phyloP scores from a whole-genome alignment of 2,888 invertebrate genomes.

The Dusona sp. region DNA sequence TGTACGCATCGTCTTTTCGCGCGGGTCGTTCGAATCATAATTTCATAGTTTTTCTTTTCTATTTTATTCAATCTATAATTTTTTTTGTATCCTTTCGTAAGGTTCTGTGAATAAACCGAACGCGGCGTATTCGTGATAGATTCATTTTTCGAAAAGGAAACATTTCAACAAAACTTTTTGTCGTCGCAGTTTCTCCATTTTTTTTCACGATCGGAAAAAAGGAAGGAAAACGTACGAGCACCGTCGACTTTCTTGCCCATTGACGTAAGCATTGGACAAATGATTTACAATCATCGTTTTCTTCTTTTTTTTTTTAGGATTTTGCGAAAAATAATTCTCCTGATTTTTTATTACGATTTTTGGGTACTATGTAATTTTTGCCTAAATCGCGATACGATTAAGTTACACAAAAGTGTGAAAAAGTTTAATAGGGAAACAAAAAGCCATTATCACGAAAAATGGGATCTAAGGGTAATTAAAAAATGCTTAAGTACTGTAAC shows the following conservation, averaged over 20 bases:
- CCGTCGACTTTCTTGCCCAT: neutral
- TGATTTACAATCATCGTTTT: neutral
- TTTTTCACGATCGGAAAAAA: neutral
- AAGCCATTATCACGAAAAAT: neutral
- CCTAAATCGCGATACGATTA: neutral
- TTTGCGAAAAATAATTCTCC: neutral
- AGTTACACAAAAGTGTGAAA: neutral
- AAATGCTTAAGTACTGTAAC: neutral
- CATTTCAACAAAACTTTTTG: neutral
- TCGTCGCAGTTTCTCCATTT: neutral
- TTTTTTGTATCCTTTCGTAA: neutral
- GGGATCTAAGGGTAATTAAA: constrained; percentile 6
- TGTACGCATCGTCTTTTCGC: constrained; percentile 69
- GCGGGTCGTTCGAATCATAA: constrained; percentile 5
- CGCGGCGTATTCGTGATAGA: neutral
- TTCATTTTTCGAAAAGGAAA: neutral
- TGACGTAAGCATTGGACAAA: neutral
- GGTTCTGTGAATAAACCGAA: neutral
- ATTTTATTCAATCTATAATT: neutral
- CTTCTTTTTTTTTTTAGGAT: neutral
- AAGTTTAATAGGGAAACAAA: neutral
- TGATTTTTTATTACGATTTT: neutral
- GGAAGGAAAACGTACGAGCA: neutral
- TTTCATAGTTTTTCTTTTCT: neutral
- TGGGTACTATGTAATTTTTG: neutral